Evolutionary conservation across 2,113 vertebrate species (phyloP).

Genomic region (Mobula hypostoma): DNA sequence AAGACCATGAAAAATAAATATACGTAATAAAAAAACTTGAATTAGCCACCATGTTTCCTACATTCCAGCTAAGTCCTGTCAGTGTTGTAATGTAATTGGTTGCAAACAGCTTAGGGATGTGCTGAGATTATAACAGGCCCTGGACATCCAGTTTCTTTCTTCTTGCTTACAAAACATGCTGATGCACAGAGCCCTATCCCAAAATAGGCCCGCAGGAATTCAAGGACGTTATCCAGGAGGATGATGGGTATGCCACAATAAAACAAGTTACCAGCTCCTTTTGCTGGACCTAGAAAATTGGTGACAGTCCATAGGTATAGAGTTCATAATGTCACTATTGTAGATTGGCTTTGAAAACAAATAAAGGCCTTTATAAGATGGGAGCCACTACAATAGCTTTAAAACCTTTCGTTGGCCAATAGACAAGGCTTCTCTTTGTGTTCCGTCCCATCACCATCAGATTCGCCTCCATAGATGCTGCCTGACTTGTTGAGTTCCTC

Average conservation of each 20-base stretch:
- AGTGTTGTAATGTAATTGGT: not conserved
- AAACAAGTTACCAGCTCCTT: not conserved
- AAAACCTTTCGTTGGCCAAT: not conserved
- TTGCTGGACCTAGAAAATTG: not conserved
- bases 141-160: not conserved
- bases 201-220: not conserved
- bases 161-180: not conserved
- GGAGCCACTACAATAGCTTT: not conserved
- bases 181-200: not conserved
- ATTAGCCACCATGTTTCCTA: not conserved
- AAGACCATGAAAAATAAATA: no score
- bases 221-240: not conserved
- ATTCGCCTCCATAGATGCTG: no score
- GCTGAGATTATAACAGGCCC: not conserved
- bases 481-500: no score
- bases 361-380: not conserved
- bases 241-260: not conserved
- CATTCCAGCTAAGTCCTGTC: no score
- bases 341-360: not conserved
- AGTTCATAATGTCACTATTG: not conserved
- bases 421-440: not conserved
- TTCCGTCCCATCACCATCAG: not conserved
- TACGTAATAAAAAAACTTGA: no score
- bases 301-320: not conserved
- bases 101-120: not conserved